Evolutionary conservation across 2,888 invertebrate species (phyloP), one percentile per base, ranked within the genome.

Genomic region (Xanthorhoe designata): DNA sequence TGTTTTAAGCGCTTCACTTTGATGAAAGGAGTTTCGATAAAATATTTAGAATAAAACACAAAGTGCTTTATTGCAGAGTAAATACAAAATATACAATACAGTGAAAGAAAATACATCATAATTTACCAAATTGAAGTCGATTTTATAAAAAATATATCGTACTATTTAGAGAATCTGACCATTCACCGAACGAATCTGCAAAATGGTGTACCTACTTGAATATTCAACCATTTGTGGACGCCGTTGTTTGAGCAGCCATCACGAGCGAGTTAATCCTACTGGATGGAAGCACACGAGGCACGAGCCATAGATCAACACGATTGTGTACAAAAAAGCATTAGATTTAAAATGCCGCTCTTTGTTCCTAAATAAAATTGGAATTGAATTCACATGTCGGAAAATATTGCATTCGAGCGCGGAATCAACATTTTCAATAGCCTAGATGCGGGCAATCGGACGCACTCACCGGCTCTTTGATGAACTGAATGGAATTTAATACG

Each of bases 391-490:
- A 29, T 53, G 52, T 32, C 7, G 32, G 32, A 32, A 32, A 42
- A 60, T 29, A 63, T 8, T 51, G 29, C 9, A 56, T 15, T 32
- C 18, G 29, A 51, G 32, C 32, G 32, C n/a, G 45, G 13, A 58
- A 53, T 49, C 52, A 53, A 49, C 57, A 53, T 49, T 57, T 42
- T 57, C 18, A 58, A 56, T 42, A 56, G 49, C 8, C 15, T 32
- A 45, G 58, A 58, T 58, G 63, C 47, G 52, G 5, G 19, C 52
- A 47, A 64, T 58, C 32, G 57, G 38, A 29, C 38, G 38, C 17
- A 51, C 50, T 62, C 62, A 56, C 24, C n/a, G n/a, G 42, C 56
- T n/a, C 50, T 56, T 55, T 17, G 51, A 42, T 35, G 29, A 58
- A 6, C 19, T 51, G 19, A 50, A 59, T 38, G 5, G 18, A 15